Evolutionary conservation across 2,113 vertebrate genomes (phyloP), one percentile per base, ranked within the genome.

Genomic region (Pseudorasbora parva): DNA sequence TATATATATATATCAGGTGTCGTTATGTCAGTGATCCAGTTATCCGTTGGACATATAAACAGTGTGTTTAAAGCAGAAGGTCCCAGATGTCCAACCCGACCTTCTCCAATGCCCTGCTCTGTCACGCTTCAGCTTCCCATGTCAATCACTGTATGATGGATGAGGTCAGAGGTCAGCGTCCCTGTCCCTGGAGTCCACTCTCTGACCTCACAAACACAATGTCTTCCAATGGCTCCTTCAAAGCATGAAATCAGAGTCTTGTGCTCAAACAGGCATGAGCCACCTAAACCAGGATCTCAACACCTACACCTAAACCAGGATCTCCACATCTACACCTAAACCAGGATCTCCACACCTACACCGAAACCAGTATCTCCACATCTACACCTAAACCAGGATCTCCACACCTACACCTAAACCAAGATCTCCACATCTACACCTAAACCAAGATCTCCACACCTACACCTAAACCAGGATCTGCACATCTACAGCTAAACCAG

Each of bases 121-220:
- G 94, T 95, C 94, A 95, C 83, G 83, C 86, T 89, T 90, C 56
- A 79, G 94, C 93, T 94, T 95, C 94, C 92, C 93, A 94, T 93
- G 94, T 94, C 94, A 92, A 93, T 94, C 94, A 93, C 76, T 8
- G 87, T 78, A 91, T 95, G 94, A 95, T 95, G 93, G 93, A 95
- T 95, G 94, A 91, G 94, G 93, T 94, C 88, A 93, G 91, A 94
- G 94, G 93, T 94, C 92, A 15, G 87, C 88, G 93, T 93, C 91
- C 90, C 84, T 93, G 90, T 94, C 92, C 89, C 84, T 78, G 87
- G 91, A 91, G 92, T 93, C 93, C 91, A 93, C 85, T 87, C 92
- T 92, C 91, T 91, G 89, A 94, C 92, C 93, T 92, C 91, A n/a
- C 88, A 87, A 89, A 89, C 87, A 90, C 71, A 33, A 27, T 75